Base-by-base conservation (phyloP, 1,140 invertebrate species). In the Apis laboriosa region DNA sequence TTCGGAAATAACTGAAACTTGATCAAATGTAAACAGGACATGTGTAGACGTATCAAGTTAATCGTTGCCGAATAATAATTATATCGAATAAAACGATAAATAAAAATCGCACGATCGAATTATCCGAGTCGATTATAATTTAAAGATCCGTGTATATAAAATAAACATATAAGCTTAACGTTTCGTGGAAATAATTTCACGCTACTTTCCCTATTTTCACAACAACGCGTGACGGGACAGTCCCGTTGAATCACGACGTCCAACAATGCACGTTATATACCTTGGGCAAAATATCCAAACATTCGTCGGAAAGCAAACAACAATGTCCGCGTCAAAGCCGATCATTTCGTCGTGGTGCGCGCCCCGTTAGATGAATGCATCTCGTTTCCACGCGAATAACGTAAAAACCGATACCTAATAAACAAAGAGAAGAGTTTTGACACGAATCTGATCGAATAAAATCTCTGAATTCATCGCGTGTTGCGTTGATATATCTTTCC, bases 401-500 rank as follows among this genome's bases (percentile, higher is more conserved):
- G 28, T 49, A 56, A 74, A 58, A 74, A 49, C 56, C 58, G n/a
- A 43, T 61, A 60, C 43, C 15, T 74, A 74, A 60, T 60, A 74
- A 60, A 60, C 70, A 19, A 53, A 28, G 0, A 24, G 34, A n/a
- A 21, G 0, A 51, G 5, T 19, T 43, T 43, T 11, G 34, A n/a
- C 21, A 11, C 43, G 24, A n/a, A 9, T 13, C 15, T 13, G 5
- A 15, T 2, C 55, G 55, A 17, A 17, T 56, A 28, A 28, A 64
- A 64, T 34, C 15, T 34, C 15, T 28, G 28, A 2, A 34, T 13
- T 17, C 34, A 34, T 34, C 28, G 28, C 28, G 15, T 9, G 2
- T 15, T 19, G 17, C 9, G 9, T 15, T 19, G 0, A 28, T 9
- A 43, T 43, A 43, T 43, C 34, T 5, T 43, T 43, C 34, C 5